Base-by-base conservation (phyloP, 2,888 invertebrate genomes). In the Microplitis deprimator region DNA sequence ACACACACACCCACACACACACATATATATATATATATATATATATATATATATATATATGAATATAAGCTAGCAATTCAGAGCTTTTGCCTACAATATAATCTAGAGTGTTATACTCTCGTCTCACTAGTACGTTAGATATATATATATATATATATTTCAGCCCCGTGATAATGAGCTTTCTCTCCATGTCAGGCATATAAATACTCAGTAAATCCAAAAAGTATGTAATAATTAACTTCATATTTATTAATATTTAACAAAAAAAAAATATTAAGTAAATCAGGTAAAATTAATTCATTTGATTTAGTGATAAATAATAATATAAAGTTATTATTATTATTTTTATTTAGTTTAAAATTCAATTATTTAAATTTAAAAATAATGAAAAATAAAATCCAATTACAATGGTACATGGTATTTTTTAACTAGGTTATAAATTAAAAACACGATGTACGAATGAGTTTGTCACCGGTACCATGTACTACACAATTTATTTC, bases 91-190 rank as follows among this genome's bases (percentile, higher is more conserved):
- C 5, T 50, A 50, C 13, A 13, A 13, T 50, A 50, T 13, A 50
- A 50, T 50, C 10, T 50, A 50, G 13, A 50, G 8, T 8, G 13
- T 50, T 50, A 50, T 50, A 13, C 13, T 50, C 10, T 50, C 50
- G 13, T 50, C 50, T 50, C 10, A 50, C 50, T 50, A 50, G 50
- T 8, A 50, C 38, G 16, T 16, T 10, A n/a, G n/a, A 39, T 16
- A n/a, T 68, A 39, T 39, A 40, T 68, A 39, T n/a, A 40, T 68
- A 38, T 38, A 39, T 40, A n/a, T 16, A 39, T 16, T 68, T 16
- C 13, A 68, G 40, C 40, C n/a, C 16, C 40, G 40, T 68, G 16
- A 13, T 69, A 69, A 69, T 50, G 50, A 69, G 69, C 8, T 40
- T 69, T 69, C 69, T 69, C 69, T 69, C 20, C 50, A 13, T 69